Base-by-base conservation (phyloP, 2,888 invertebrate species). In the Germaria angustata region DNA sequence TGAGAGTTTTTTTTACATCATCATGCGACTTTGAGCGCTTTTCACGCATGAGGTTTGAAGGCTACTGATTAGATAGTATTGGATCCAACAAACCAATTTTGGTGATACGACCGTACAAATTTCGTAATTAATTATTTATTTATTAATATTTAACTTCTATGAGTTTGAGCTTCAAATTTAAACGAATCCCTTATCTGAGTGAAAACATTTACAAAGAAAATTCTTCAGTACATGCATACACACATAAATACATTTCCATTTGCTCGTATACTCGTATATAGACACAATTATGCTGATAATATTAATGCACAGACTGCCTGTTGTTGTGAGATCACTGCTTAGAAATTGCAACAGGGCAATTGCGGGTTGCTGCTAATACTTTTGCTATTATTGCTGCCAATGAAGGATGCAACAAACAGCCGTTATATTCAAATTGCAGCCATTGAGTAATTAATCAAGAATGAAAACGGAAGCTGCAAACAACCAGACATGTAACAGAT, bases 381-480 rank as follows among this genome's bases (percentile, higher is more conserved):
- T 57, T 46, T 34, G 55, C 6, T 36, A 51, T 51, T 66, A 34
- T 66, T 72, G 51, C 72, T 79, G 59, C 59, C 34, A 59, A 36
- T 73, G 72, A 72, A 41, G 57, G 41, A 65, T 72, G 59, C 79
- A 73, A 66, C 49, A 66, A 73, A 73, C 59, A 72, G 7, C 46
- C 41, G 36, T 63, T 71, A 17, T 53, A 65, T 77, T 61, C 81
- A 81, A 71, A 79, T 82, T 76, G 71, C 66, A 76, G 66, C 71
- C 82, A 71, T 66, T 72, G 79, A 76, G 75, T 71, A 82, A 82
- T 82, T 82, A 82, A 82, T 82, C 82, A 82, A 76, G 75, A 79
- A 79, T 79, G 41, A 82, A 79, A 82, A 66, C 59, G 71, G 82
- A 53, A 55, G 75, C 79, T 63, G 34, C 46, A 65, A 65, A 66